Evolutionary conservation across 2,888 invertebrate genomes (phyloP).

Genomic region (Erebia aethiops): DNA sequence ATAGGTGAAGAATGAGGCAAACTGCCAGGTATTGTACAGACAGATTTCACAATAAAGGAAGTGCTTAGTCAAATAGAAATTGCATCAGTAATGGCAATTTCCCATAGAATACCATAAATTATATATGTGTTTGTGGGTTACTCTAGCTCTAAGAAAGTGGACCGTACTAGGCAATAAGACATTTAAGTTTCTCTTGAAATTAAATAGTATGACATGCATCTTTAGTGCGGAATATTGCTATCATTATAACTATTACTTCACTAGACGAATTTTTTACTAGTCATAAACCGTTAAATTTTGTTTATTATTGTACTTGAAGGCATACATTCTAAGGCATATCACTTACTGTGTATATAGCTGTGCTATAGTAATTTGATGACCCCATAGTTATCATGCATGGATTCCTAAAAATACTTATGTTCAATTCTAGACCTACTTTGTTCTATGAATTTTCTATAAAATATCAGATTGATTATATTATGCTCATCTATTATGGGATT

Average conservation of each 20-base stretch:
- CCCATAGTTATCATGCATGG: too few relatives aligned
- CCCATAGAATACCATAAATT: constrained; percentile 6
- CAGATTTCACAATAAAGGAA: constrained; percentile 10
- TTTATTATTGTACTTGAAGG: not conserved
- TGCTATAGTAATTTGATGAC: too few relatives aligned
- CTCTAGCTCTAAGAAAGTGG: constrained; percentile 31
- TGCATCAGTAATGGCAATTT: constrained; percentile 17
- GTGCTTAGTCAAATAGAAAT: constrained; percentile 13
- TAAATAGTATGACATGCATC: constrained; percentile 38
- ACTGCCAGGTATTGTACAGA: constrained; percentile 3
- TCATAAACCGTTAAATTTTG: constrained; percentile 7
- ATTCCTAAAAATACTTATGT: too few relatives aligned
- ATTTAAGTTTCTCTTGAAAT: constrained; percentile 38
- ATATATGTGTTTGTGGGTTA: constrained; percentile 20
- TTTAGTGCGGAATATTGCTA: constrained; percentile 21
- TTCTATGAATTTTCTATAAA: too few relatives aligned
- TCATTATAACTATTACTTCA: constrained; percentile 22
- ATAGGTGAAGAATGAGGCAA: not conserved
- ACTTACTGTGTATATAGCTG: too few relatives aligned
- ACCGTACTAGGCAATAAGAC: constrained; percentile 25
- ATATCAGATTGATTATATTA: too few relatives aligned
- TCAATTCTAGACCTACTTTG: too few relatives aligned
- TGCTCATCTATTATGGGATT: too few relatives aligned
- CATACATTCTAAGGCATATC: too few relatives aligned
- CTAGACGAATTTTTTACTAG: constrained; percentile 3